Base-by-base conservation (phyloP, 2,888 invertebrate genomes). In the Adineta ricciae region DNA sequence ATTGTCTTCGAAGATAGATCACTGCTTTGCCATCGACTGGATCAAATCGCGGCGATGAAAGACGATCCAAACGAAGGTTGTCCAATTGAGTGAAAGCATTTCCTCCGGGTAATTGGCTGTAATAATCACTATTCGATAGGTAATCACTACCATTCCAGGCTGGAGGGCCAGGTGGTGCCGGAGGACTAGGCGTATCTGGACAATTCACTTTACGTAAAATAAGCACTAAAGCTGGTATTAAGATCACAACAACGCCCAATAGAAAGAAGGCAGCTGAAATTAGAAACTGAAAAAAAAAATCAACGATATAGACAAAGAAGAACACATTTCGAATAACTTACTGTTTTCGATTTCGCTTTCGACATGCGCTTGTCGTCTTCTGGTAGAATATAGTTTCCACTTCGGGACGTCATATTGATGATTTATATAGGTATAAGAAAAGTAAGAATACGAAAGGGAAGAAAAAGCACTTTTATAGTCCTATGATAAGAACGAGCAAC, bases 61-160 rank as follows among this genome's bases (percentile, higher is more conserved):
- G 73, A 38, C 73, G 73, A 78, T 78, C 73, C 38, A 78, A 41
- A 24, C 73, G 73, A 78, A 78, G 73, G 24, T 78, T 78, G n/a
- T 78, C 41, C 24, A 11, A 0, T 64, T 64, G 64, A 32, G 11
- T 64, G 19, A 64, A 64, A 32, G 27, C 64, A 27, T 32, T 3
- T 64, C 2, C 11, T 64, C 16, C 27, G 27, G 64, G 27, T 27
- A 64, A 32, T 64, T 64, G 64, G 3, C 16, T 32, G 32, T 64
- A 64, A 41, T 78, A 78, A 11, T 78, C 73, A 78, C 73, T 78
- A 78, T 78, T 78, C 4, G 73, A 78, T 78, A 7, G 41, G 41
- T 78, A 78, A 41, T 78, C 73, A 78, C 73, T 78, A 24, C 38
- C 41, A 41, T 78, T 78, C 41, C 73, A 78, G 1, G 41, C 41